Evolutionary conservation across 2,888 invertebrate species (phyloP).

Genomic region (Tinea semifulvella): DNA sequence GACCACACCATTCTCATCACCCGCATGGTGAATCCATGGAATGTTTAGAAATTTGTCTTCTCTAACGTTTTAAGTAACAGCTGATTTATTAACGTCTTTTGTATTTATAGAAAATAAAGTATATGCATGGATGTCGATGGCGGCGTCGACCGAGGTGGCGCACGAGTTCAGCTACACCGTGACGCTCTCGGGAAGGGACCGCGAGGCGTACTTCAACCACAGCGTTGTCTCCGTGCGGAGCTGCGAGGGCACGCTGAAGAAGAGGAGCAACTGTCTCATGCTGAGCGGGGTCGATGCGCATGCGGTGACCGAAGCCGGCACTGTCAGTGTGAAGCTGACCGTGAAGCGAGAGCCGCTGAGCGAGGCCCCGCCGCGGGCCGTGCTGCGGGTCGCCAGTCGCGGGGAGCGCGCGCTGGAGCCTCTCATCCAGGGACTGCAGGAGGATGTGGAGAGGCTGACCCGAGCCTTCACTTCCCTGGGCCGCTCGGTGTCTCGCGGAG

Average conservation of each 20-base stretch:
- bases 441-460: slow-evolving; percentile 42
- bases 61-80: too few relatives aligned
- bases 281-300: slow-evolving; percentile 40
- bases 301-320: slow-evolving; percentile 34
- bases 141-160: slow-evolving; percentile 48
- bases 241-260: slow-evolving; percentile 54
- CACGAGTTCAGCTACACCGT: slow-evolving; percentile 48
- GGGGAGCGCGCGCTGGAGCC: slow-evolving; percentile 31
- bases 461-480: slow-evolving; percentile 45
- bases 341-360: slow-evolving; percentile 36
- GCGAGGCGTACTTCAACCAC: slow-evolving; percentile 58
- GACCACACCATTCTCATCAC: too few relatives aligned
- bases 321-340: slow-evolving; percentile 41
- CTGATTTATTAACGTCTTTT: too few relatives aligned
- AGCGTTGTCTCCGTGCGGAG: slow-evolving; percentile 53
- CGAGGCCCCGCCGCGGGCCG: slow-evolving; percentile 46
- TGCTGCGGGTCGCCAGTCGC: slow-evolving; percentile 50
- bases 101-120: slow-evolving; percentile 21
- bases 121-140: slow-evolving; percentile 52
- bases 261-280: slow-evolving; percentile 44
- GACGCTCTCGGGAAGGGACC: slow-evolving; percentile 54
- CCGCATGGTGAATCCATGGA: too few relatives aligned
- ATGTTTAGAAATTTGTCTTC: too few relatives aligned
- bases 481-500: slow-evolving; percentile 23
- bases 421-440: slow-evolving; percentile 42